Base-by-base conservation (phyloP, 2,888 invertebrate species). In the Platycheirus albimanus region DNA sequence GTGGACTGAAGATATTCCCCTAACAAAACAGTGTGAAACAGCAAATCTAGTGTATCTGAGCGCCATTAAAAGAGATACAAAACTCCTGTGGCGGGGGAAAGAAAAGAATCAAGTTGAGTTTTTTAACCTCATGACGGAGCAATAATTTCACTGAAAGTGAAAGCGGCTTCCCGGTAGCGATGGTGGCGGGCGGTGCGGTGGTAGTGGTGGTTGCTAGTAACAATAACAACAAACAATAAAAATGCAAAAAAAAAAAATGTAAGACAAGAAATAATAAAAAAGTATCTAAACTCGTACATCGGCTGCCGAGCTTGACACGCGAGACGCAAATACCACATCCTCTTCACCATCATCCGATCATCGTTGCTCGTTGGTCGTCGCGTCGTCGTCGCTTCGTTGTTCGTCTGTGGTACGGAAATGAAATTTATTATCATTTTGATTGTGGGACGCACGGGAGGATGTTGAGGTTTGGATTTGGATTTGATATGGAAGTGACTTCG, bases 191-290 rank as follows among this genome's bases (percentile, higher is more conserved):
- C n/a, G n/a, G n/a, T n/a, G n/a, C n/a, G n/a, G 36, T 47, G 28
- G 13, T 17, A 13, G 28, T 49, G 28, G 11, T 66, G 61, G 67
- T 13, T 10, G 20, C 63, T 74, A 74, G 64, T 69, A 78, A 74
- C 83, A 74, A 77, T 83, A 83, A 83, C 74, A 83, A 78, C 83
- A 83, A 83, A 83, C 78, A 83, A 83, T 83, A 64, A 61, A 61
- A 45, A 61, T 61, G 61, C 1, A 6, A 6, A 24, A 61, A 61
- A 43, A 28, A 41, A 45, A 45, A 17, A 30, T 20, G 24, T 30
- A 30, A 43, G 58, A 43, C 8, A 13, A 7, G 19, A n/a, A 56
- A n/a, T 13, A 43, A 30, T 3, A 17, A 28, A 61, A 45, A n/a
- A 19, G 4, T 17, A 58, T 70, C 66, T 71, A 56, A 66, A 17